phyloP scores from a whole-genome alignment of 1,140 invertebrate genomes.

The Pogonus chalceus region DNA sequence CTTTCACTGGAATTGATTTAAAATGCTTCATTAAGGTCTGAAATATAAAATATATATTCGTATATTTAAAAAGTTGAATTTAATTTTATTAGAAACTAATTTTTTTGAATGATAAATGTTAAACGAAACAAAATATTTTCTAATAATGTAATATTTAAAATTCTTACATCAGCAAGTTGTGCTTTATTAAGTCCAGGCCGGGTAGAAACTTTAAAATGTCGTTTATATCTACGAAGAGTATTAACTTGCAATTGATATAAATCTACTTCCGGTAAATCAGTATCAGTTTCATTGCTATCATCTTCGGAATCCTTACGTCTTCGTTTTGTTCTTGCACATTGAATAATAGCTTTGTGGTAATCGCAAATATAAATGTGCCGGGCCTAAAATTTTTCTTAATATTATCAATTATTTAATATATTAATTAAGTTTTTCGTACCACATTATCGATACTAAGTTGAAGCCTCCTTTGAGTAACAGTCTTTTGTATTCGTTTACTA shows the following conservation, averaged over 20 bases:
- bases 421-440: no score
- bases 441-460: conserved; percentile 79
- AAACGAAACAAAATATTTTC: background rate
- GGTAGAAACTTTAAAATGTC: conserved; percentile 84
- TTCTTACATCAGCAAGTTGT: conserved; percentile 88
- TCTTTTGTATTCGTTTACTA: conserved; percentile 93
- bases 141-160: conserved; percentile 10
- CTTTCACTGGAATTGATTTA: conserved; percentile 82
- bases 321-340: conserved; percentile 76
- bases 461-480: conserved; percentile 82
- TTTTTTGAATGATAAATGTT: background rate
- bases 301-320: conserved; percentile 86
- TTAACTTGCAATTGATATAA: conserved; percentile 87
- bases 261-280: conserved; percentile 85
- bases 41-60: conserved; percentile 31
- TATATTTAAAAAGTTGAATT: conserved; percentile 10
- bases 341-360: conserved; percentile 89
- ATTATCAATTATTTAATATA: no score
- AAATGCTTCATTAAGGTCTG: conserved; percentile 91
- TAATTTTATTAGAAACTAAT: conserved; percentile 5
- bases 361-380: conserved; percentile 95
- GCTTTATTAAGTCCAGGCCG: conserved; percentile 87
- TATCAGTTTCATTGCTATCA: conserved; percentile 78
- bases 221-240: conserved; percentile 84
- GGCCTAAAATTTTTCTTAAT: no score